Evolutionary conservation across 30 jellyfish, hydroid and myxozoan genomes (phyloP).

Genomic region (Nemopilema nomurai): DNA sequence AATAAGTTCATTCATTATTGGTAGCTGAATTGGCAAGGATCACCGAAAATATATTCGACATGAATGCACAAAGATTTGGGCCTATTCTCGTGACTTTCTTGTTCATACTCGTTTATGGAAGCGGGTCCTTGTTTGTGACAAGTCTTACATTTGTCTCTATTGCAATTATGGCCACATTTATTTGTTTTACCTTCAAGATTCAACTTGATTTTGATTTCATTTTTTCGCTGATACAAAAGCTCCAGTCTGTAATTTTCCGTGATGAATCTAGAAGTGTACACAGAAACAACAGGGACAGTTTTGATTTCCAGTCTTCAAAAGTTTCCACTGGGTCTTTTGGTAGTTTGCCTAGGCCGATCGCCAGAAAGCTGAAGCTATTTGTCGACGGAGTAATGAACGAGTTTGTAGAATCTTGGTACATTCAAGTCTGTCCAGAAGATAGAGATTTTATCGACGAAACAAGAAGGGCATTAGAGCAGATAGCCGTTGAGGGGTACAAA

Average conservation of each 20-base stretch:
- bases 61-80: constrained; percentile 46
- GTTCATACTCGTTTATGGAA: constrained; percentile 46
- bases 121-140: constrained; percentile 52
- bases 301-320: background rate
- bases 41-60: background rate
- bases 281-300: background rate
- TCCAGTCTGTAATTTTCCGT: constrained; percentile 22
- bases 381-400: constrained; percentile 75
- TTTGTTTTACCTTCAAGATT: constrained; percentile 72
- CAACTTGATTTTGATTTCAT: constrained; percentile 72
- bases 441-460: constrained; percentile 77
- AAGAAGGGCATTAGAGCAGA: constrained; percentile 64
- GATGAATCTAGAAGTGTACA: background rate
- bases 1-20: background rate
- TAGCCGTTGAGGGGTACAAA: constrained; percentile 60
- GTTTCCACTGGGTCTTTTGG: constrained; percentile 22
- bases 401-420: constrained; percentile 87
- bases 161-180: constrained; percentile 64
- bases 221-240: constrained; percentile 23
- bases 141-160: constrained; percentile 48
- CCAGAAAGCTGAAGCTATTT: constrained; percentile 57
- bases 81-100: constrained; percentile 58
- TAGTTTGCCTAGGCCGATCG: constrained; percentile 91
- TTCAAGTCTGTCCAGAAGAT: constrained; percentile 80
- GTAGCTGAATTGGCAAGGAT: background rate